A percentile compares a stretch with the other conserved stretches of the same genome.
phyloP scores from a whole-genome alignment of 2,888 invertebrate genomes.

The Clitarchus hookeri region DNA sequence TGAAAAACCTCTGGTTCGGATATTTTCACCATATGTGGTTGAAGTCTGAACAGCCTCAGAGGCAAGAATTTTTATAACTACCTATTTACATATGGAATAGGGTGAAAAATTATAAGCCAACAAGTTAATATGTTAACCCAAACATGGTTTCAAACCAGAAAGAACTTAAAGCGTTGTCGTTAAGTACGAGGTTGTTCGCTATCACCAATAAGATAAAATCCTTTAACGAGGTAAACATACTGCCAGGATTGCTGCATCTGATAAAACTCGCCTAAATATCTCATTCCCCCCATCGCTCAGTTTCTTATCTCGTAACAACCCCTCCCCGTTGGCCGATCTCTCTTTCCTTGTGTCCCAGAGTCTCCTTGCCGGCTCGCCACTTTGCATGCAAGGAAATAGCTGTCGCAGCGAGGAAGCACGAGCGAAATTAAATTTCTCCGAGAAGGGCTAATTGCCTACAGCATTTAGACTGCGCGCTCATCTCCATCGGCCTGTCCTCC shows the following conservation, averaged over 20 bases:
- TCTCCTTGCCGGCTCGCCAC: not conserved
- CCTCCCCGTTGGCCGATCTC: not conserved
- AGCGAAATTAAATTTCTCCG: constrained; percentile 32
- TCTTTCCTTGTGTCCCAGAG: not conserved
- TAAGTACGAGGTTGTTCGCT: too few relatives aligned
- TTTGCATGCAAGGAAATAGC: constrained; percentile 2
- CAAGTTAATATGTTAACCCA: too few relatives aligned
- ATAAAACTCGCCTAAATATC: not conserved
- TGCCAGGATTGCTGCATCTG: not conserved
- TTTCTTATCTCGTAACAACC: not conserved
- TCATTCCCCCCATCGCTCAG: not conserved
- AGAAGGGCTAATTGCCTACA: constrained; percentile 29
- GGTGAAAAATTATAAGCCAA: too few relatives aligned
- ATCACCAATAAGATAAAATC: too few relatives aligned
- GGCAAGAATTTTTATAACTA: too few relatives aligned
- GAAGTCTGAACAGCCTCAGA: too few relatives aligned
- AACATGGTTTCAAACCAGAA: too few relatives aligned
- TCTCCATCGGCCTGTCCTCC: not conserved
- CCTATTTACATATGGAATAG: too few relatives aligned
- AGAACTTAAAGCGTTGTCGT: too few relatives aligned
- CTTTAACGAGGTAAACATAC: not conserved
- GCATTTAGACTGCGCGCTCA: constrained; percentile 27
- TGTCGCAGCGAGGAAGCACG: constrained; percentile 11
- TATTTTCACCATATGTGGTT: too few relatives aligned
- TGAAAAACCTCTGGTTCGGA: too few relatives aligned